These are phyloP conservation scores for Promerops cafer DNA, from an alignment of 2,113 vertebrate species.

Conservation along the genomic window DNA sequence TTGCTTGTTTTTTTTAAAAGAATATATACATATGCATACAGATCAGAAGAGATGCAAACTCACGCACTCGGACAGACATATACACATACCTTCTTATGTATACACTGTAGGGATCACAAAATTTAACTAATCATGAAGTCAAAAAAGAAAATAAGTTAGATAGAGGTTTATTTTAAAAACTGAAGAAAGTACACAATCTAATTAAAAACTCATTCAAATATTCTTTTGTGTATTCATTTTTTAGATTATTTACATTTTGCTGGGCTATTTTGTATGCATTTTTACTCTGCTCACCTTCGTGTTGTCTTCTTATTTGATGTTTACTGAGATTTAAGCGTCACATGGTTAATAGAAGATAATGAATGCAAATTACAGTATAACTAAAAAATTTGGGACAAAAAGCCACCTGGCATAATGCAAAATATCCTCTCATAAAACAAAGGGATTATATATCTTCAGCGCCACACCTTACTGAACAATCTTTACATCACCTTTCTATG, in stretches of 20 bases:
- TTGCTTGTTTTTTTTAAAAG: not conserved
- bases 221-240: not conserved
- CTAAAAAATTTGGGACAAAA: not conserved
- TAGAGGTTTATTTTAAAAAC: not conserved
- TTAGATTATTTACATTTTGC: not conserved
- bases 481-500: not conserved
- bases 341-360: not conserved
- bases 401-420: not conserved
- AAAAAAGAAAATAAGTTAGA: not conserved
- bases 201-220: not conserved
- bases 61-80: fast-evolving
- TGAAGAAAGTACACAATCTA: not conserved
- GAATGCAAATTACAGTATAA: not conserved
- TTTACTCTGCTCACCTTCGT: not conserved
- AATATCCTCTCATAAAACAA: not conserved
- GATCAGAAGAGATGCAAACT: not conserved
- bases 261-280: not conserved
- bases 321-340: not conserved
- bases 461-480: not conserved
- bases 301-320: not conserved
- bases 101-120: not conserved
- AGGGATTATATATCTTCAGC: not conserved
- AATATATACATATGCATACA: not conserved
- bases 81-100: not conserved
- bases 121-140: not conserved